Percentiles rank a stretch among this genome's conserved stretches.
Evolutionary conservation across 2,113 vertebrate species (phyloP).

Genomic region (Gavialis gangeticus): DNA sequence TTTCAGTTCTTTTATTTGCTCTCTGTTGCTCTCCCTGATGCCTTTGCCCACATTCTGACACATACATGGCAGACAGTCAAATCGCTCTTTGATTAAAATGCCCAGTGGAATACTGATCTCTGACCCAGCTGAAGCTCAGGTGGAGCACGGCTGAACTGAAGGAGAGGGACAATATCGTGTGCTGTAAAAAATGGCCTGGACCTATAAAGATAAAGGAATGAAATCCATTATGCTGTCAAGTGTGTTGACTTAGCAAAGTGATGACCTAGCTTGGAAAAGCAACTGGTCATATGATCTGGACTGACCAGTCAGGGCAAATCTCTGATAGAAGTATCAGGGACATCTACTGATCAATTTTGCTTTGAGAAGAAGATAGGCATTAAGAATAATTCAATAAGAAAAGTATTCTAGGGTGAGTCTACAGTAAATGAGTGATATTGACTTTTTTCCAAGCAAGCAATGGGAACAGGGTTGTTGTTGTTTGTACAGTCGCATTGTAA

Average conservation of each 20-base stretch:
- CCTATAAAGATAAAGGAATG: background rate
- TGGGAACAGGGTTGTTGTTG: background rate
- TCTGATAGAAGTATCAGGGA: background rate
- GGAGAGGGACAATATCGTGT: background rate
- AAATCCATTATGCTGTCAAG: background rate
- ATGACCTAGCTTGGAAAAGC: background rate
- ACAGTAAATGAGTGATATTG: accelerated
- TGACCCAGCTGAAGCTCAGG: accelerated
- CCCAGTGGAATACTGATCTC: background rate
- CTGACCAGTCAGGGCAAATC: accelerated
- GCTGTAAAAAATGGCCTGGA: background rate
- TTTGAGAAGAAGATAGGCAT: accelerated
- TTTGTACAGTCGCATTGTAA: accelerated
- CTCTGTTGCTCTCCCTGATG: background rate
- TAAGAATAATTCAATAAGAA: background rate
- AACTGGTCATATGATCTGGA: accelerated
- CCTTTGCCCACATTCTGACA: background rate
- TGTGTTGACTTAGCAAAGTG: background rate
- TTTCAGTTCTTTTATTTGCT: constrained; percentile 27
- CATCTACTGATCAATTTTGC: accelerated
- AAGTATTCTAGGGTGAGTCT: background rate
- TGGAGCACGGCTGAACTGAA: background rate
- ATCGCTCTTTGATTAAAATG: background rate
- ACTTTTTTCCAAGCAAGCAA: background rate
- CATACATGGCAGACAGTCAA: background rate